Percentiles rank a stretch among this genome's conserved stretches.
phyloP scores from a whole-genome alignment of 2,113 vertebrate species.

The Prolemur simus region DNA sequence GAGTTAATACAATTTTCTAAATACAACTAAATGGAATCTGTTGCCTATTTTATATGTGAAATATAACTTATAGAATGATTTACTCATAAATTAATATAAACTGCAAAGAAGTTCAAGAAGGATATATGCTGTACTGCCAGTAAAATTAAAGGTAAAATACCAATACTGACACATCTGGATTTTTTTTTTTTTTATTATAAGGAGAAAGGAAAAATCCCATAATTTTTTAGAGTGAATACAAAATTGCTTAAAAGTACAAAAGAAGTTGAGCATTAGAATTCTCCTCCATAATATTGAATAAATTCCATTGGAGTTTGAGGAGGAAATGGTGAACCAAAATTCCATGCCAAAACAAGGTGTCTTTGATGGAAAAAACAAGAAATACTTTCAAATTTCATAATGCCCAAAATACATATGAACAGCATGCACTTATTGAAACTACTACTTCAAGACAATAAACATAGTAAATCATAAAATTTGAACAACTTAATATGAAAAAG shows the following conservation, averaged over 20 bases:
- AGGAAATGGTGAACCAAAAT: background rate
- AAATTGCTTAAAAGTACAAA: background rate
- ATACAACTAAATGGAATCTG: background rate
- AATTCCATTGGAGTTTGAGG: background rate
- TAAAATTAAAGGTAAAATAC: background rate
- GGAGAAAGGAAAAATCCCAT: background rate
- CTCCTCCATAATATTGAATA: background rate
- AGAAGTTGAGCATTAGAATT: background rate
- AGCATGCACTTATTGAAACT: background rate
- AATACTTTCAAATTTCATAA: background rate
- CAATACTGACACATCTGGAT: background rate
- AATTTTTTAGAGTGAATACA: background rate
- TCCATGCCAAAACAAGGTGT: background rate
- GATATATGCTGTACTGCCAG: background rate
- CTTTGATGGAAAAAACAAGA: background rate
- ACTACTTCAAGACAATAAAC: background rate
- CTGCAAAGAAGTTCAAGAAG: background rate
- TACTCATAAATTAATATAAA: background rate
- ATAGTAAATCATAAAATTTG: background rate
- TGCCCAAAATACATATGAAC: background rate
- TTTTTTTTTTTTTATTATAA: background rate
- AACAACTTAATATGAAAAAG: background rate
- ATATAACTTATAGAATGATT: background rate
- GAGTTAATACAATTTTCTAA: background rate
- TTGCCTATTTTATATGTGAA: background rate